Base-by-base conservation (phyloP, 2,888 invertebrate species). In the Cheilosia vernalis region DNA sequence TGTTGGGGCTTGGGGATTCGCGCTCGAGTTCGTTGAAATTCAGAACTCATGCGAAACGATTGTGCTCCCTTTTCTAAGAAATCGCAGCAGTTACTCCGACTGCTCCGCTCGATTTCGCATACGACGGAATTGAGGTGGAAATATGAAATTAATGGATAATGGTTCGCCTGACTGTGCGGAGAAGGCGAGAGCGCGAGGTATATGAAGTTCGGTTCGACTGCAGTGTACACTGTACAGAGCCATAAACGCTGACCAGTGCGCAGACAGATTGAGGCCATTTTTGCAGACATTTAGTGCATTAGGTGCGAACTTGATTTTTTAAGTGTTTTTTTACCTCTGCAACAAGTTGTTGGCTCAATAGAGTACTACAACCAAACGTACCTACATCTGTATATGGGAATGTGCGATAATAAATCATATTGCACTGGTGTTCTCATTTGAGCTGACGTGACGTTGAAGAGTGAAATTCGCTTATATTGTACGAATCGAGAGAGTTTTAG, bases 31-130 rank as follows among this genome's bases (percentile, higher is more conserved):
- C 64, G 51, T 63, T 72, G 76, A 77, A 85, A 85, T 81, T 37
- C 81, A 85, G 85, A 81, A 81, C 85, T 85, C 85, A 85, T 81
- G 85, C 85, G 85, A 85, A 85, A 85, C 85, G 67, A 51, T 15
- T 51, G 24, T 70, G 69, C 70, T 80, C 49, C 70, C 40, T 81
- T 51, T 85, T 85, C 81, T 81, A 56, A 81, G 81, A 81, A 85
- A 85, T 85, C 58, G 44, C 83, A 74, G 64, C 80, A 69, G 49
- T 69, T 53, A 55, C 21, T 40, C 10, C 6, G 58, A 55, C 17
- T 47, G 17, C 47, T 60, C 24, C 24, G 44, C 27, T 53, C 7
- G 17, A 49, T 24, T 55, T 27, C 64, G 7, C 9, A 1, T 10
- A 19, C 15, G n/a, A 6, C 19, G 7, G 30, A 55, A 19, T 66